Evolutionary conservation across 2,797 vertebrate species (phyloP).

Genomic region (Siniperca obscura): DNA sequence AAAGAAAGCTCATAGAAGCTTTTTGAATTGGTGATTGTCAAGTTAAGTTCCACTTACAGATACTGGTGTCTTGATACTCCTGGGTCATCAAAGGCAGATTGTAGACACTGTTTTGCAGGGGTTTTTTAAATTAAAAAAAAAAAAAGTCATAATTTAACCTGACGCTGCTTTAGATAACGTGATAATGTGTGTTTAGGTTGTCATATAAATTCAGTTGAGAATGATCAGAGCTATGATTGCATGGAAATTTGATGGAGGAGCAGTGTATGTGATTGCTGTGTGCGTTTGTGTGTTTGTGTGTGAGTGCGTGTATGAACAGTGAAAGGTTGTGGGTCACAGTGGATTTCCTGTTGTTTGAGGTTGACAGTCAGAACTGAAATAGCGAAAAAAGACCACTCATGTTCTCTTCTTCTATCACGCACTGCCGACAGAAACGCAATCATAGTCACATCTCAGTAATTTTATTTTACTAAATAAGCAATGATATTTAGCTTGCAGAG

Average conservation of each 20-base stretch:
- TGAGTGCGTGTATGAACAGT: constrained; percentile 60
- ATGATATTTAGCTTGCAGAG: background rate
- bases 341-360: constrained; percentile 85
- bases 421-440: constrained; percentile 26
- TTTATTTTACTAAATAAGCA: background rate
- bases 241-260: constrained; percentile 37
- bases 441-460: constrained; percentile 1
- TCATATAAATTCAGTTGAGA: background rate
- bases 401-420: constrained; percentile 39
- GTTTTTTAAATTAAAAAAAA: background rate
- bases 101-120: background rate
- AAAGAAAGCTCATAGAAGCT: constrained; percentile 5
- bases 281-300: constrained; percentile 46
- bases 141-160: background rate
- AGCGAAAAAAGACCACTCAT: constrained; percentile 69
- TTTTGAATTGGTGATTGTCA: background rate
- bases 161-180: background rate
- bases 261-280: constrained; percentile 25
- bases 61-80: background rate
- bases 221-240: background rate
- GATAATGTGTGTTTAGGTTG: background rate
- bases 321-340: constrained; percentile 81
- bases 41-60: background rate
- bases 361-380: constrained; percentile 81
- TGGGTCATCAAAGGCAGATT: background rate